These are phyloP conservation scores for Halichoerus grypus DNA, from an alignment of 2,113 vertebrate species.

Conservation along the genomic window DNA sequence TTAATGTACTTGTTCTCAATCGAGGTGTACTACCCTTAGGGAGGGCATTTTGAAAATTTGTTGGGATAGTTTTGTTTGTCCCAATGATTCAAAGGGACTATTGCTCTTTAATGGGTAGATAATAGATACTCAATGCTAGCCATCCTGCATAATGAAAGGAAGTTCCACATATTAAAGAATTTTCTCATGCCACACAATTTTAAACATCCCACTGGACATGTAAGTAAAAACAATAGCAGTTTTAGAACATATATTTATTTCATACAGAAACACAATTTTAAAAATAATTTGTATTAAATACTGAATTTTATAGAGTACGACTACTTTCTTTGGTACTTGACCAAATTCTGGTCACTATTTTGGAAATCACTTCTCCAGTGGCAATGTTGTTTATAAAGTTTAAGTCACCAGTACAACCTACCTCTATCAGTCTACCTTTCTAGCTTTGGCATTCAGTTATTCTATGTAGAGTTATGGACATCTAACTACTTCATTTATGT, in stretches of 20 bases:
- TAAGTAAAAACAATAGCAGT: conserved; percentile 17
- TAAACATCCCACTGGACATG: not conserved
- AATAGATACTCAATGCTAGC: conserved; percentile 2
- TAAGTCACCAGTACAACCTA: not conserved
- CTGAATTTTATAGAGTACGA: not conserved
- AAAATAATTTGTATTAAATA: conserved; percentile 39
- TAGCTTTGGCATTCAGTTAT: not conserved
- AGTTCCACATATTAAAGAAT: not conserved
- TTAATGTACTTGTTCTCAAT: not conserved
- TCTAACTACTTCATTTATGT: not conserved
- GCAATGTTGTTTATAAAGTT: not conserved
- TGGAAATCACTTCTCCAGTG: conserved; percentile 32
- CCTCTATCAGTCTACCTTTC: not conserved
- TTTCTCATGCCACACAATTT: conserved; percentile 14
- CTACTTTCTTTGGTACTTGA: conserved; percentile 32
- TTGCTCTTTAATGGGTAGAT: not conserved
- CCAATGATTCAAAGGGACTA: not conserved
- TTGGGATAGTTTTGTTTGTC: not conserved
- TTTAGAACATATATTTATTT: conserved; percentile 5
- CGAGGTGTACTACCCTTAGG: not conserved
- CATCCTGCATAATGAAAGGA: not conserved
- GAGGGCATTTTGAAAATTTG: conserved; percentile 17
- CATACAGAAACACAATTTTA: not conserved
- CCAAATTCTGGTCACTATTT: not conserved
- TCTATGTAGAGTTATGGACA: not conserved